Evolutionary conservation across 2,888 invertebrate species (phyloP).

Genomic region (Caenorhabditis becei): DNA sequence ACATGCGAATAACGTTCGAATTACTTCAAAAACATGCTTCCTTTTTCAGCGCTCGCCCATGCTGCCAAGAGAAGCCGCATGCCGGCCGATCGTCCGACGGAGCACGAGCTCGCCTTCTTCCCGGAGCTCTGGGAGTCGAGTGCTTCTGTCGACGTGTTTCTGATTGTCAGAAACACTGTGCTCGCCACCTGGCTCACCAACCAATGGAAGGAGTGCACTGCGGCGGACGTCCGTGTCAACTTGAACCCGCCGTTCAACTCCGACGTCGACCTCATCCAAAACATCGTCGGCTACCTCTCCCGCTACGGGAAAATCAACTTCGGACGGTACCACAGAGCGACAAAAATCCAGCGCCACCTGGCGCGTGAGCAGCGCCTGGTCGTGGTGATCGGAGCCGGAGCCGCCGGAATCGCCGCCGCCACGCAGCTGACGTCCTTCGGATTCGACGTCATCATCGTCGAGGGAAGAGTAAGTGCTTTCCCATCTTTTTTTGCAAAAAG

Average conservation of each 20-base stretch:
- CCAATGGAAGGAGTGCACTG: not conserved
- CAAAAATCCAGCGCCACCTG: not conserved
- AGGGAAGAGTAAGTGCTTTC: constrained; percentile 67
- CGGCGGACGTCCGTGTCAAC: not conserved
- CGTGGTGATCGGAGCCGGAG: constrained; percentile 81
- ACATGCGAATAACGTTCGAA: too few relatives aligned
- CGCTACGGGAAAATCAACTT: constrained; percentile 98
- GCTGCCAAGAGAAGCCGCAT: constrained; percentile 73
- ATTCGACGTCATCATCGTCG: constrained; percentile 78
- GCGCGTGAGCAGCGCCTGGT: constrained; percentile 40
- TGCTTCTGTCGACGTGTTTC: constrained; percentile 51
- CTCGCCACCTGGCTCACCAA: not conserved
- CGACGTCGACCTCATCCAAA: constrained; percentile 72
- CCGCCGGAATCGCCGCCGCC: constrained; percentile 80
- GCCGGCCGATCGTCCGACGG: constrained; percentile 71
- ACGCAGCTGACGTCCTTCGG: constrained; percentile 77
- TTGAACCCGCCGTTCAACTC: constrained; percentile 88
- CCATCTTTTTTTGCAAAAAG: too few relatives aligned
- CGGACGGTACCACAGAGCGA: constrained; percentile 87
- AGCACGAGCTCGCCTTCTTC: constrained; percentile 72
- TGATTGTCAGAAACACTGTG: constrained; percentile 71
- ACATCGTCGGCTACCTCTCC: constrained; percentile 93
- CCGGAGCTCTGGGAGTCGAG: constrained; percentile 65
- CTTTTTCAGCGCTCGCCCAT: constrained; percentile 65
- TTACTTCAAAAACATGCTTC: too few relatives aligned